These are phyloP conservation scores for Caenorhabditis imperialis DNA, from an alignment of 2,888 invertebrate genomes.

Conservation along the genomic window DNA sequence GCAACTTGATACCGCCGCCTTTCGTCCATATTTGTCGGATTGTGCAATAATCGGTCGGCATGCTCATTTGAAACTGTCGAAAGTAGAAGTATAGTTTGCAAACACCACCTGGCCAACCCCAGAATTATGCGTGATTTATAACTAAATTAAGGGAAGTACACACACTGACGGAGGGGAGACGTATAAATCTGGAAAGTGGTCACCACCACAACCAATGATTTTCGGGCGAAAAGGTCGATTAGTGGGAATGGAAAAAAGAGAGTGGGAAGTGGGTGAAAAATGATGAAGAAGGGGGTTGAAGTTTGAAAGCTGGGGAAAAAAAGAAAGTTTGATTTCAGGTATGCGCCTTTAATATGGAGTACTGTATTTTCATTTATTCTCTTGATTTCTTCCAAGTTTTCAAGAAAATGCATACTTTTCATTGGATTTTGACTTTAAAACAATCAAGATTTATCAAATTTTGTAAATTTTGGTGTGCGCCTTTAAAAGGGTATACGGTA, in stretches of 20 bases:
- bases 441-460: too few species aligned
- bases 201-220: constrained; percentile 49
- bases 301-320: background rate
- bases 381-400: too few species aligned
- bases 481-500: too few species aligned
- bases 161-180: too few species aligned
- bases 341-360: too few species aligned
- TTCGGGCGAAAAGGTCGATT: constrained; percentile 36
- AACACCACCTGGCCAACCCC: constrained; percentile 4
- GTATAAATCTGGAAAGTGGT: constrained; percentile 45
- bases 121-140: too few species aligned
- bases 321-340: background rate
- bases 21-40: constrained; percentile 32
- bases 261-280: background rate
- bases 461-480: too few species aligned
- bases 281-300: too few species aligned
- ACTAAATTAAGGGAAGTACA: constrained; percentile 1
- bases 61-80: background rate
- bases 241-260: constrained; percentile 15
- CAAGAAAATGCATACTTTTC: too few species aligned
- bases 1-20: constrained; percentile 32
- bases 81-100: constrained; percentile 33
- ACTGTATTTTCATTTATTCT: too few species aligned
- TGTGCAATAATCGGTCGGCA: constrained; percentile 34
- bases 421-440: too few species aligned